A percentile compares a stretch with the other conserved stretches of the same genome.
Evolutionary conservation across 2,888 invertebrate species (phyloP).

Genomic region (Oegoconia quadripuncta): DNA sequence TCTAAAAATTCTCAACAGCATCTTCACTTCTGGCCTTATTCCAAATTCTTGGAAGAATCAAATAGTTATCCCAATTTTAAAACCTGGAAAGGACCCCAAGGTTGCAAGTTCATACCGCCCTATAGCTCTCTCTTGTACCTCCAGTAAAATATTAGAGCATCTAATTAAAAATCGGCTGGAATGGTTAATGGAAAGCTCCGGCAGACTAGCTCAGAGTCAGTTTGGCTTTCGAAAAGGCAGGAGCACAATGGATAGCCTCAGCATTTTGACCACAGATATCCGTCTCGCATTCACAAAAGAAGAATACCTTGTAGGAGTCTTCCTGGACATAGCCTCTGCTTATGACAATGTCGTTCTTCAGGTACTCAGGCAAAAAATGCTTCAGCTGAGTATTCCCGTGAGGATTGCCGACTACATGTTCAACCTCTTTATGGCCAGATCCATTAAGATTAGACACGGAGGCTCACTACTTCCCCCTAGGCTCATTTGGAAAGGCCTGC

Average conservation of each 20-base stretch:
- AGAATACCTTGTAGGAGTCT: conserved; percentile 5
- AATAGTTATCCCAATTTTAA: conserved; percentile 12
- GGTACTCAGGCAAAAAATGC: conserved; percentile 9
- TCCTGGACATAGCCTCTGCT: conserved; percentile 9
- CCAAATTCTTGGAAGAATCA: conserved; percentile 14
- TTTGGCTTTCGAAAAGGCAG: conserved; percentile 20
- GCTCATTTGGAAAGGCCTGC: conserved; percentile 18
- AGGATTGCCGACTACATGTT: background rate
- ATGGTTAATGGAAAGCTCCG: conserved; percentile 15
- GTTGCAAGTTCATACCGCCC: conserved; percentile 12
- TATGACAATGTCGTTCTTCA: conserved; percentile 14
- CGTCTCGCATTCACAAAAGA: conserved; percentile 3
- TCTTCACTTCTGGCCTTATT: conserved; percentile 4
- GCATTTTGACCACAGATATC: conserved; percentile 9
- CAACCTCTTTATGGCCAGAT: background rate
- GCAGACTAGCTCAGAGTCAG: conserved; percentile 12
- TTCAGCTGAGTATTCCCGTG: conserved; percentile 9
- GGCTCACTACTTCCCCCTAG: conserved; percentile 2
- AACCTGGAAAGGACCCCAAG: conserved; percentile 10
- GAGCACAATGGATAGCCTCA: conserved; percentile 19
- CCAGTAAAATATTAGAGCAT: conserved; percentile 16
- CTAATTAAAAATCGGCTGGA: conserved; percentile 18
- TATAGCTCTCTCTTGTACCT: conserved; percentile 14
- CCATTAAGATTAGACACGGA: background rate
- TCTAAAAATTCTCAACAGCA: conserved; percentile 9